Conservation (phyloP, 2,113 vertebrate species). For the Condylura cristata region DNA sequence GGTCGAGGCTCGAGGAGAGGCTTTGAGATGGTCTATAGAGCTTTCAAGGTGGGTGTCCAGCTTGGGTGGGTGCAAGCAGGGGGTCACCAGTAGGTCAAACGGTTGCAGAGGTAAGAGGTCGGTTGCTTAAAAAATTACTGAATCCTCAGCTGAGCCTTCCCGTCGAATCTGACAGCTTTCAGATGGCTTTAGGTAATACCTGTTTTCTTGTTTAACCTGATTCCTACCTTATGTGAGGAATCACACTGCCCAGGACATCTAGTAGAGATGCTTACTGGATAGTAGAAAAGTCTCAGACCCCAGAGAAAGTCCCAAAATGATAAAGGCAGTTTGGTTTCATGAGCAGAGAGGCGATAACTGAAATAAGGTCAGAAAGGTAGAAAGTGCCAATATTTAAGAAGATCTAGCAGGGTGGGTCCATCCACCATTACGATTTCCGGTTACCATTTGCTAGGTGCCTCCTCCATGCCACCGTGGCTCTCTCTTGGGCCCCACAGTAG, state of each 20-base stretch:
- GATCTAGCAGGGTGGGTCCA: background rate
- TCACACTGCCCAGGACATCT: background rate
- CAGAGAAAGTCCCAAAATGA: background rate
- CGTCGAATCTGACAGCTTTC: background rate
- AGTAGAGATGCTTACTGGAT: background rate
- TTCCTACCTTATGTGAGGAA: background rate
- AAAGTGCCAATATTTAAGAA: background rate
- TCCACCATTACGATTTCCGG: background rate
- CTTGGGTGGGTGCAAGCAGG: background rate
- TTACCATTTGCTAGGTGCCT: background rate
- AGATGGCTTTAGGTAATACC: background rate
- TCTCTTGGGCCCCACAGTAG: background rate
- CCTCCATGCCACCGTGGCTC: background rate
- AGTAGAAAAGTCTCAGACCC: slow-evolving; percentile 16
- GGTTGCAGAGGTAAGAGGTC: background rate
- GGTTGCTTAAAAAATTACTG: background rate
- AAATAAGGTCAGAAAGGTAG: background rate
- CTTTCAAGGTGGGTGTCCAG: background rate
- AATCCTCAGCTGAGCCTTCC: background rate
- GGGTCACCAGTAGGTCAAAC: background rate
- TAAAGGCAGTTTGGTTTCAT: background rate
- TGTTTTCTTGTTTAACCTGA: background rate
- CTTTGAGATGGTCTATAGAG: background rate
- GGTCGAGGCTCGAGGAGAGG: background rate
- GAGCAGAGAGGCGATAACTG: background rate